Base-by-base conservation (phyloP, 2,113 vertebrate genomes). In the Chaetops frenatus region DNA sequence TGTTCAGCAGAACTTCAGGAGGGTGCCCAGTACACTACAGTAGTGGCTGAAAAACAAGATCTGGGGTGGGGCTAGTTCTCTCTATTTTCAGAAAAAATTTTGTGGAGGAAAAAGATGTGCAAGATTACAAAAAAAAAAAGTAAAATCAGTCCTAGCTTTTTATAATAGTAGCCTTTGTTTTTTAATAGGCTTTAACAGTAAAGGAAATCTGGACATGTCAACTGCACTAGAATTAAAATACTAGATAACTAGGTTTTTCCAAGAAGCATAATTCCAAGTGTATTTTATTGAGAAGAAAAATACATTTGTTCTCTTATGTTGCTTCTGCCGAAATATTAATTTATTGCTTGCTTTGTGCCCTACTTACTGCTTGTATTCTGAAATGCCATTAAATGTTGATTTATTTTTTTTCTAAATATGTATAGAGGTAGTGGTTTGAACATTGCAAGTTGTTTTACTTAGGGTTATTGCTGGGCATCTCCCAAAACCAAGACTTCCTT, bases 401-500 rank as follows among this genome's bases (percentile, higher is more conserved):
- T 47, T 61, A 5, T 16, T 15, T 28, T 61, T 17, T 61, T 20
- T 6, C 45, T 44, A 42, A 45, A 65, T 58, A 74, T 81, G 74
- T 82, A 33, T 56, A 56, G 56, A 33, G 35, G 44, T 24, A 33
- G 89, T 56, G 82, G 79, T 86, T 94, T 88, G 70, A 86, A 23
- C 38, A 50, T 38, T 62, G 45, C 47, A 48, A 33, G 45, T 88
- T 94, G 57, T 57, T 95, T 80, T 90, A 66, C 91, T 81, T 87
- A 62, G 45, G 58, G 16, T 42, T 92, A 76, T 89, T 88, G 28
- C 67, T 24, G 22, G 74, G 64, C 81, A 80, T 92, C 51, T 96
- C 69, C 90, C 76, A 80, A 94, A 74, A 62, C 92, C 81, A 86
- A 79, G 42, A 90, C 82, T 96, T 96, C 81, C 74, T 92, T 82